Evolutionary conservation across 2,797 vertebrate genomes (phyloP), one percentile per base, ranked within the genome.

Genomic region (Botia almorhae): DNA sequence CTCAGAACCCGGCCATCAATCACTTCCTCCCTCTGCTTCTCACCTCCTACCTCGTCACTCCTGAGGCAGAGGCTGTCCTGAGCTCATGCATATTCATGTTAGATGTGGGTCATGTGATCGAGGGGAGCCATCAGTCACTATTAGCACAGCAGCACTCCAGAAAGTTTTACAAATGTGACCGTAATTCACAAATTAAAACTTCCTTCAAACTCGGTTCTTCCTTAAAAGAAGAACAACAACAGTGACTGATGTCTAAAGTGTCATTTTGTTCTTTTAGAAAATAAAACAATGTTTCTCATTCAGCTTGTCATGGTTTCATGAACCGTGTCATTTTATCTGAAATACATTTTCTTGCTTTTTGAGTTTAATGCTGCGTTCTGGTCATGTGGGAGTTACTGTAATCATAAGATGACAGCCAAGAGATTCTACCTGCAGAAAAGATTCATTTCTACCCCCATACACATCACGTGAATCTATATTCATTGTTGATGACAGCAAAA

Each of bases 51-150:
- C 43, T 60, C 26, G 16, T 14, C 61, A 69, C 58, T 74, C 14
- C 63, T 60, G 68, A 76, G 81, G 61, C 48, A 17, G 17, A 16
- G 74, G 53, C 61, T 63, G 63, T 78, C 80, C 58, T 69, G n/a
- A 50, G n/a, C 65, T 78, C 82, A 82, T 83, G 81, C 67, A 84
- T 86, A 83, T 83, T 81, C 64, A 82, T 81, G 56, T 74, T 50
- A 55, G 85, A 84, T 75, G 55, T 70, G 64, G 81, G 83, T 86
- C 83, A 81, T 65, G 81, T 72, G 67, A 72, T 23, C 65, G 33
- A 46, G 8, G 23, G 69, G 50, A 19, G 48, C 64, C 56, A 78
- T 78, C 85, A 83, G 21, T 84, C 79, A 80, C 65, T 36, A 29
- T 69, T 65, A 70, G 65, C 63, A 50, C 61, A 26, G 50, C 76